Percentiles rank a stretch among this genome's conserved stretches.
These are phyloP conservation scores for Lerista edwardsae DNA, from an alignment of 2,797 vertebrate genomes.

Conservation along the genomic window DNA sequence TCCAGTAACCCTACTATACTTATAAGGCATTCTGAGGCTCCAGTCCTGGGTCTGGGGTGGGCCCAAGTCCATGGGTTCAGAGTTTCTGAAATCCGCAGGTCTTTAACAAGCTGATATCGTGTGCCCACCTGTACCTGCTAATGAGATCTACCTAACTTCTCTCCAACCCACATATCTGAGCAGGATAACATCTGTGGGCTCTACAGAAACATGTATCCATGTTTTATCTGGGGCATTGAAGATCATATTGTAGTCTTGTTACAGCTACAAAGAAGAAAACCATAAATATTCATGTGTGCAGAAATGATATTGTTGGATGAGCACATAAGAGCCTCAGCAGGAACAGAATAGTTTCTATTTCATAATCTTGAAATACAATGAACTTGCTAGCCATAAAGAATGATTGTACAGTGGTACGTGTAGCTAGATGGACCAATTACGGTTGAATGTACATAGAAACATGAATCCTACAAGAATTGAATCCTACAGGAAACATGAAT, in stretches of 20 bases:
- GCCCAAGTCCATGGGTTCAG: too few species aligned
- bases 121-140: too few species aligned
- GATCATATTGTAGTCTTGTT: background rate
- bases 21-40: too few species aligned
- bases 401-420: background rate
- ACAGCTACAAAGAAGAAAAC: background rate
- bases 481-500: background rate
- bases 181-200: too few species aligned
- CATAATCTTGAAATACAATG: background rate
- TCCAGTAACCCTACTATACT: too few species aligned
- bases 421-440: background rate
- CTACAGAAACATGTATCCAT: too few species aligned
- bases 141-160: too few species aligned
- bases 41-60: too few species aligned
- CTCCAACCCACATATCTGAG: too few species aligned
- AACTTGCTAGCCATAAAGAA: background rate
- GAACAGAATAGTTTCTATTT: background rate
- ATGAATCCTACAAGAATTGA: background rate
- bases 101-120: too few species aligned
- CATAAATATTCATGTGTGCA: background rate
- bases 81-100: too few species aligned
- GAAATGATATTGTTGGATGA: background rate
- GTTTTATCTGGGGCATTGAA: too few species aligned
- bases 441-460: background rate
- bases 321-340: background rate